phyloP scores from a whole-genome alignment of 2,888 invertebrate genomes.

The Drosophila crucigera region DNA sequence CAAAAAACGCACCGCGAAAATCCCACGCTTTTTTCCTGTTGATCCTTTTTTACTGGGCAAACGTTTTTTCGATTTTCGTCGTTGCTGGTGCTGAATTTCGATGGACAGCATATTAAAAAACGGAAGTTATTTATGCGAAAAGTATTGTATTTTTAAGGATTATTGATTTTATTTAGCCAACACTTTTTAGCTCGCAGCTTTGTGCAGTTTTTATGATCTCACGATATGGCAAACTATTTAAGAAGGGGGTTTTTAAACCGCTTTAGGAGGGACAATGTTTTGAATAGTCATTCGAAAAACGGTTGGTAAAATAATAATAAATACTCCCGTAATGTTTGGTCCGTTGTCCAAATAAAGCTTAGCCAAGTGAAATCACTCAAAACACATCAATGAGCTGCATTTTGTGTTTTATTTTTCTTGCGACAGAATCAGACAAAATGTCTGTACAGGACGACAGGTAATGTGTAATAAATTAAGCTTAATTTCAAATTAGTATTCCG shows the following conservation, averaged over 20 bases:
- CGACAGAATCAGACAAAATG: not conserved
- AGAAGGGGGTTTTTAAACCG: slow-evolving; percentile 26
- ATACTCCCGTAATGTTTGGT: slow-evolving; percentile 22
- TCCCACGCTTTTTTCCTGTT: slow-evolving; percentile 37
- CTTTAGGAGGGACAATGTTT: not conserved
- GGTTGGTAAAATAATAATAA: slow-evolving; percentile 35
- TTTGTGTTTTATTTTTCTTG: not conserved
- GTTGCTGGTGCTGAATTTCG: slow-evolving; percentile 21
- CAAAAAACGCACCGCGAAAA: slow-evolving; percentile 42
- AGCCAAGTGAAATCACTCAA: slow-evolving; percentile 21
- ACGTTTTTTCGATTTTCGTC: slow-evolving; percentile 6
- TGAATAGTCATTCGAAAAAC: slow-evolving; percentile 13
- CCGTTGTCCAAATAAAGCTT: slow-evolving; percentile 42
- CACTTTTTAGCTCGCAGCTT: slow-evolving; percentile 45
- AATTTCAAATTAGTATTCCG: not conserved
- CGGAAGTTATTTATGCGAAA: slow-evolving; percentile 67
- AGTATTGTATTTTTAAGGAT: slow-evolving; percentile 79
- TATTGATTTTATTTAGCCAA: slow-evolving; percentile 73
- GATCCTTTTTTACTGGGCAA: not conserved
- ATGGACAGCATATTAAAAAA: slow-evolving; percentile 49
- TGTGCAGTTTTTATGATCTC: slow-evolving; percentile 20
- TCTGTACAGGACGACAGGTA: not conserved
- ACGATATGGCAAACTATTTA: slow-evolving; percentile 17
- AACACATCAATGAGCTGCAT: not conserved
- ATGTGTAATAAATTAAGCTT: not conserved